phyloP scores from a whole-genome alignment of 2,888 invertebrate species.

The Sesia bembeciformis region DNA sequence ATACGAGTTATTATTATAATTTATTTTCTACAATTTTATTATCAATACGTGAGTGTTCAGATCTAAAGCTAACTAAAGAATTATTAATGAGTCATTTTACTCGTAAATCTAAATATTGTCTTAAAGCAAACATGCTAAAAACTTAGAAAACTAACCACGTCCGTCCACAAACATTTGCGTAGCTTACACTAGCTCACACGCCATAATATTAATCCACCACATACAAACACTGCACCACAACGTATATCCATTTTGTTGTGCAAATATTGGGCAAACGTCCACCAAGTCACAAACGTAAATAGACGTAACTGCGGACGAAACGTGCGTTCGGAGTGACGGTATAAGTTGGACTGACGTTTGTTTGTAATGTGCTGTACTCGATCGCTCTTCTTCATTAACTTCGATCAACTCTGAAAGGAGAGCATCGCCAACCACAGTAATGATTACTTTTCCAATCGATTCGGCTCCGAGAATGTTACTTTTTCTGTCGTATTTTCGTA shows the following conservation, averaged over 20 bases:
- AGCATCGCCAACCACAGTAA: background rate
- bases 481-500: no score
- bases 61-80: no score
- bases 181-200: constrained; percentile 44
- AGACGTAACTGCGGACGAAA: constrained; percentile 35
- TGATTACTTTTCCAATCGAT: no score
- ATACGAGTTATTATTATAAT: background rate
- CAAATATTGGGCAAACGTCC: constrained; percentile 40
- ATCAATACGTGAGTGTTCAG: no score
- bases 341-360: constrained; percentile 45
- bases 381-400: constrained; percentile 41
- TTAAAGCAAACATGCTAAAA: background rate
- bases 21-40: background rate
- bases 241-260: constrained; percentile 40
- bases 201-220: constrained; percentile 42
- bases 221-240: constrained; percentile 45
- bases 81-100: no score
- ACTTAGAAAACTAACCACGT: constrained; percentile 42
- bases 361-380: constrained; percentile 18
- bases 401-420: constrained; percentile 16
- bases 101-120: background rate
- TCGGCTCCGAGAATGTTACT: no score
- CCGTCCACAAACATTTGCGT: constrained; percentile 65
- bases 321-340: constrained; percentile 39
- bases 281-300: constrained; percentile 37